A percentile compares a stretch with the other conserved stretches of the same genome.
phyloP scores from a whole-genome alignment of 2,888 invertebrate genomes.

The Orthosia gracilis region DNA sequence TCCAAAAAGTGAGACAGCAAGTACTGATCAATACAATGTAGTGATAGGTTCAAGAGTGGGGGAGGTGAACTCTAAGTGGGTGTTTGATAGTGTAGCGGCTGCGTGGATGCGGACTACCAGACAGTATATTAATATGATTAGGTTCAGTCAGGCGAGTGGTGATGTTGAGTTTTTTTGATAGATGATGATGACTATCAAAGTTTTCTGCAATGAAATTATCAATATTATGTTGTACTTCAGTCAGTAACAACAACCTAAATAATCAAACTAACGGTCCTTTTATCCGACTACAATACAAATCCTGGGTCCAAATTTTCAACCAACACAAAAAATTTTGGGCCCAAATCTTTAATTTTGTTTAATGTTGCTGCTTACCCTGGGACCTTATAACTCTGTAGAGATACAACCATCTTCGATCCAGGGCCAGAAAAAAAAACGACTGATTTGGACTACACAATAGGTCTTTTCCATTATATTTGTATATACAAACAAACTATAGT shows the following conservation, averaged over 20 bases:
- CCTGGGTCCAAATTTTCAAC: neutral
- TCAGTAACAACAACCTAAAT: slow-evolving; percentile 52
- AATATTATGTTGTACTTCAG: slow-evolving; percentile 79
- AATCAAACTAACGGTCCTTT: slow-evolving; percentile 20
- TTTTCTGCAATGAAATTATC: slow-evolving; percentile 75
- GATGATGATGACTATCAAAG: neutral
- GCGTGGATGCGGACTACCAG: slow-evolving; percentile 81
- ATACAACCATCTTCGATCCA: too few species aligned
- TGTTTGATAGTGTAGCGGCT: slow-evolving; percentile 84
- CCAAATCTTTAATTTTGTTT: too few species aligned
- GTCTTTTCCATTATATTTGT: too few species aligned
- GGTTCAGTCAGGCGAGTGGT: slow-evolving; percentile 29
- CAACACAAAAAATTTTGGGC: too few species aligned
- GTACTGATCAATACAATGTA: slow-evolving; percentile 69
- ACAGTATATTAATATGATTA: slow-evolving; percentile 73
- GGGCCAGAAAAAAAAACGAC: too few species aligned
- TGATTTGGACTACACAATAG: too few species aligned
- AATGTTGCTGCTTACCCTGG: too few species aligned
- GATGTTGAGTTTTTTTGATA: slow-evolving; percentile 9
- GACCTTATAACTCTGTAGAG: too few species aligned
- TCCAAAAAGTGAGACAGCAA: neutral
- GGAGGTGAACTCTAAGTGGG: slow-evolving; percentile 83
- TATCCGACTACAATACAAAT: too few species aligned
- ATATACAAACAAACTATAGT: slow-evolving; percentile 18
- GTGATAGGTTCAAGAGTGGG: slow-evolving; percentile 74